phyloP scores from a whole-genome alignment of 92 coral and sea anemone genomes.

The Palythoa caribaeorum region DNA sequence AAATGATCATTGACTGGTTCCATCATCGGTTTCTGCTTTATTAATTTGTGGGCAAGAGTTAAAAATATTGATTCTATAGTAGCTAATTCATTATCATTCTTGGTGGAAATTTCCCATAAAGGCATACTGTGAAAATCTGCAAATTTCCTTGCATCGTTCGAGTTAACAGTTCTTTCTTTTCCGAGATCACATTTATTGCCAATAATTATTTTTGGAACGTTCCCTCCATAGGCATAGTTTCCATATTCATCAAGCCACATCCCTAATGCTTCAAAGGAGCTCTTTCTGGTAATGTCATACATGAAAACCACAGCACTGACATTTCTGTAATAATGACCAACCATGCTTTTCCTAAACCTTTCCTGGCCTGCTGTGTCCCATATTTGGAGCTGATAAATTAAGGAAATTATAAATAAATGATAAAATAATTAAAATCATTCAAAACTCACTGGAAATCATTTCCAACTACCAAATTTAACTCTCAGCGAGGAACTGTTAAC shows the following conservation, averaged over 20 bases:
- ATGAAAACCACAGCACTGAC: constrained; percentile 96
- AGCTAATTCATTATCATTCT: constrained; percentile 86
- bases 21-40: constrained; percentile 82
- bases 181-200: constrained; percentile 97
- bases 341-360: constrained; percentile 98
- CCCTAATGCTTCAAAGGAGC: constrained; percentile 82
- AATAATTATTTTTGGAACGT: constrained; percentile 88
- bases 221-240: constrained; percentile 76
- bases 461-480: too few species aligned
- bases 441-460: neutral
- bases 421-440: neutral
- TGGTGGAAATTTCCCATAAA: constrained; percentile 95
- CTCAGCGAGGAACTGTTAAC: too few species aligned
- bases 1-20: constrained; percentile 38
- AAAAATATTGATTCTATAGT: constrained; percentile 90
- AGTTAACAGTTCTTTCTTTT: constrained; percentile 77
- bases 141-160: constrained; percentile 94
- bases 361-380: constrained; percentile 99
- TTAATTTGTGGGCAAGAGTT: constrained; percentile 84
- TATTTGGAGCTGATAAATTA: constrained; percentile 75
- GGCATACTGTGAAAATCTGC: constrained; percentile 92
- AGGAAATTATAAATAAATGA: neutral
- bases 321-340: constrained; percentile 93
- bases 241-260: constrained; percentile 92
- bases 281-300: constrained; percentile 90